Conservation (phyloP, 2,888 invertebrate genomes). For the Iselma pallidipennis region DNA sequence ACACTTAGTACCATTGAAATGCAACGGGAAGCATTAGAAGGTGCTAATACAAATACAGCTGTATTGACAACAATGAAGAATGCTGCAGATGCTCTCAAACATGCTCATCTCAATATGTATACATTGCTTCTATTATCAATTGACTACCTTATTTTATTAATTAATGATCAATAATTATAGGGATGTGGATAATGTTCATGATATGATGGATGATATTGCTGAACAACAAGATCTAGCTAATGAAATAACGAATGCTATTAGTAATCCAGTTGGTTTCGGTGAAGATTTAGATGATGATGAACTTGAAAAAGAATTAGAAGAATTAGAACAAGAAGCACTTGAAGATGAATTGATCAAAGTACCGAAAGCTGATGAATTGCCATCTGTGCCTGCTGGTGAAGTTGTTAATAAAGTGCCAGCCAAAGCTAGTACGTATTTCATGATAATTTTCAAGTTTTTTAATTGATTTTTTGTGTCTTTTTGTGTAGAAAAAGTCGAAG, state of each 20-base stretch:
- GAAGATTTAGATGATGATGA: slow-evolving; percentile 89
- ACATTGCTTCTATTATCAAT: slow-evolving; percentile 34
- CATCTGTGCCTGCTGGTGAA: slow-evolving; percentile 66
- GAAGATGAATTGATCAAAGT: slow-evolving; percentile 78
- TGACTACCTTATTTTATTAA: neutral
- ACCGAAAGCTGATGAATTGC: slow-evolving; percentile 69
- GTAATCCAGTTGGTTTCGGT: slow-evolving; percentile 90
- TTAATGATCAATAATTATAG: slow-evolving; percentile 57
- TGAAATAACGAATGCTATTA: slow-evolving; percentile 97
- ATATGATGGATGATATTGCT: slow-evolving; percentile 98
- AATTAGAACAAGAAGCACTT: slow-evolving; percentile 83
- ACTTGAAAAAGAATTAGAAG: slow-evolving; percentile 81
- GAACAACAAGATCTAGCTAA: slow-evolving; percentile 97
- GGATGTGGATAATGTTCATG: slow-evolving; percentile 97
- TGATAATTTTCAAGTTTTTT: neutral
- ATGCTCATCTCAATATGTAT: slow-evolving; percentile 92
- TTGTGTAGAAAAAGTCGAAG: slow-evolving; percentile 56
- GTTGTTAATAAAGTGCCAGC: slow-evolving; percentile 17
- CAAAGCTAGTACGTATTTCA: slow-evolving; percentile 12
- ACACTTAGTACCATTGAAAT: slow-evolving; percentile 95
- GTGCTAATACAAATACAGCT: slow-evolving; percentile 95
- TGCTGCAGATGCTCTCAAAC: slow-evolving; percentile 92
- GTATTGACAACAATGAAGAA: slow-evolving; percentile 94
- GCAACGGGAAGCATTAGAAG: slow-evolving; percentile 93
- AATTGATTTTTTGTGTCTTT: neutral